These are phyloP conservation scores for Channa maculata DNA, from an alignment of 2,113 vertebrate genomes.

Conservation along the genomic window DNA sequence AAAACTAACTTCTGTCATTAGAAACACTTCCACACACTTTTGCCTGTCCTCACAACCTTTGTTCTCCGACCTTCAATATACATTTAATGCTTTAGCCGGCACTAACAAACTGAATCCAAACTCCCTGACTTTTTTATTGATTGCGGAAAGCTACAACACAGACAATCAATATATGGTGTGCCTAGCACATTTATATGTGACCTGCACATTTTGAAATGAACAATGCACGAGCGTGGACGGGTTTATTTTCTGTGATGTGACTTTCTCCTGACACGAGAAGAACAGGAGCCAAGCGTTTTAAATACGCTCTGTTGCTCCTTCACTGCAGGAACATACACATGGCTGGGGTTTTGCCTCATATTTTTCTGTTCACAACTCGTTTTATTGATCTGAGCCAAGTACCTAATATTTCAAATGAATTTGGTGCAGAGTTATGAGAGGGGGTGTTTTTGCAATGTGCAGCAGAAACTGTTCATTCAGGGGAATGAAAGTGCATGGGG, in stretches of 20 bases:
- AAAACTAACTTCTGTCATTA: constrained; percentile 28
- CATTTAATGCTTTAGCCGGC: constrained; percentile 23
- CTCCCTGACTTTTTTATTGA: constrained; percentile 32
- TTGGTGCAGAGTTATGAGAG: constrained; percentile 36
- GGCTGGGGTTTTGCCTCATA: constrained; percentile 25
- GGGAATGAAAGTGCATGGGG: not conserved
- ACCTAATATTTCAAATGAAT: constrained; percentile 54
- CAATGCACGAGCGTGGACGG: not conserved
- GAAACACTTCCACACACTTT: constrained; percentile 15
- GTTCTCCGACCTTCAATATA: not conserved
- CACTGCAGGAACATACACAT: constrained; percentile 22
- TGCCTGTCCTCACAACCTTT: not conserved
- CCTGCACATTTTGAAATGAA: constrained; percentile 28
- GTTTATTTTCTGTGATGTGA: not conserved
- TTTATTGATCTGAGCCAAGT: constrained; percentile 57
- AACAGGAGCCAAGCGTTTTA: constrained; percentile 11
- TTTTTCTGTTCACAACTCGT: constrained; percentile 46
- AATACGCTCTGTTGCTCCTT: constrained; percentile 17
- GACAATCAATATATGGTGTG: constrained; percentile 27
- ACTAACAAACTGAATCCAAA: constrained; percentile 35
- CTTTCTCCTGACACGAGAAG: constrained; percentile 19
- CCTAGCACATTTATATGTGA: constrained; percentile 22
- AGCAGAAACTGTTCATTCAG: constrained; percentile 55
- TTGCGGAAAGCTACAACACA: constrained; percentile 26
- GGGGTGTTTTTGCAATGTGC: constrained; percentile 43